Base-by-base conservation (phyloP, 2,113 vertebrate genomes). In the Lophura nycthemera region DNA sequence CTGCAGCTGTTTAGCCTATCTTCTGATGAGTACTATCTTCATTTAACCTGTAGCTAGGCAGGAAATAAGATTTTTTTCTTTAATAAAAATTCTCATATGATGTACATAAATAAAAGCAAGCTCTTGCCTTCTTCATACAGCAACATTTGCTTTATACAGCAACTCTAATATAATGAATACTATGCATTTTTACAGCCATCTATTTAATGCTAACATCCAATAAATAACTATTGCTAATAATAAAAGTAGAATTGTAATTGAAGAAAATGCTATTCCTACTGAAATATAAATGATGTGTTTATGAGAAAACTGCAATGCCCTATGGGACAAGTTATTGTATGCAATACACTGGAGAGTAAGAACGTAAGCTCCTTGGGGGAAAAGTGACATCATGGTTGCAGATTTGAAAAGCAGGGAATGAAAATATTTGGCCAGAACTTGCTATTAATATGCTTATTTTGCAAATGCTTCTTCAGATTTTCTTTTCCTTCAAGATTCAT, bases 201-300 rank as follows among this genome's bases (percentile, higher is more conserved):
- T 92, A n/a, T 95, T 96, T 94, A 91, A 93, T 90, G 70, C 29
- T 66, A 64, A 15, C 69, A 64, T 79, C 27, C 75, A 88, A 88
- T 76, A 95, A 95, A 95, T 84, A 92, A 69, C 36, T 56, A 74
- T 66, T 85, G 42, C 48, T 83, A 93, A 94, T 79, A 94, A 85
- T 73, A 92, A 89, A 95, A 82, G 24, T 47, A 84, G 66, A 83
- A 91, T 36, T 91, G 67, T 54, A 92, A 93, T 81, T 86, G 87
- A 94, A 90, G 69, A 78, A 92, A 89, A 93, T 82, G 69, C 36
- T 34, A 71, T 95, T 94, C 22, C 34, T 42, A 79, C 42, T 92
- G 69, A 94, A 96, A 92, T 64, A 87, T 56, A 87, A 93, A 89
- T 56, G 4, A 81, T 72, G 7, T 32, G 24, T 63, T 90, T 94